Base-by-base conservation (phyloP, 2,888 invertebrate species). In the Protophormia terraenovae region DNA sequence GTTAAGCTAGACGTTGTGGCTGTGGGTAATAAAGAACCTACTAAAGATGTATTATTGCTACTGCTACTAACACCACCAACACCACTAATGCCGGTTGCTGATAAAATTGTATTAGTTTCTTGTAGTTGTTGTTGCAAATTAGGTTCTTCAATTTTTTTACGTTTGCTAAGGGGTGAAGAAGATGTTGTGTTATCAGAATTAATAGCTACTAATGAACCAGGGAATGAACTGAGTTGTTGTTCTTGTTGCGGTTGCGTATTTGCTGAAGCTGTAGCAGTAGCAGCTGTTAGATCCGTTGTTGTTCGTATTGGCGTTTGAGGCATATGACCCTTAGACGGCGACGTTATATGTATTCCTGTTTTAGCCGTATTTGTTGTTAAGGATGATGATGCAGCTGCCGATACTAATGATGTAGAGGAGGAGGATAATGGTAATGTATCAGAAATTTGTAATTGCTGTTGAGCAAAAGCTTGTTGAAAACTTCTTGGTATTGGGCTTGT, bases 11-110 rank as follows among this genome's bases (percentile, higher is more conserved):
- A 88, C 76, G 89, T 72, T 85, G 87, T n/a, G n/a, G n/a, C 50
- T 86, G 89, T 87, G 67, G 91, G 91, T 82, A 91, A 87, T 86
- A 91, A 85, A 16, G 91, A 91, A 71, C 90, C 89, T 84, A 89
- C 88, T 72, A 90, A 87, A 80, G 82, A 78, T 41, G 45, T 73
- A 47, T 88, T 90, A n/a, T n/a, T n/a, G n/a, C n/a, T n/a, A n/a
- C n/a, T n/a, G 76, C 87, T 86, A 62, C 81, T 47, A 58, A 81
- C 86, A 45, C 84, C 86, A 73, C 87, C 69, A 62, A 89, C 88
- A 85, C 89, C 89, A 84, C 86, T 88, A 19, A 84, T 50, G 85
- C 86, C 78, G 55, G 87, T 86, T 87, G 88, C 88, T 87, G 89
- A 83, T 88, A 89, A 73, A 64, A 77, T 72, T 58, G 55, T 53